phyloP scores from a whole-genome alignment of 2,113 vertebrate genomes.

The Rhagologus leucostigma region DNA sequence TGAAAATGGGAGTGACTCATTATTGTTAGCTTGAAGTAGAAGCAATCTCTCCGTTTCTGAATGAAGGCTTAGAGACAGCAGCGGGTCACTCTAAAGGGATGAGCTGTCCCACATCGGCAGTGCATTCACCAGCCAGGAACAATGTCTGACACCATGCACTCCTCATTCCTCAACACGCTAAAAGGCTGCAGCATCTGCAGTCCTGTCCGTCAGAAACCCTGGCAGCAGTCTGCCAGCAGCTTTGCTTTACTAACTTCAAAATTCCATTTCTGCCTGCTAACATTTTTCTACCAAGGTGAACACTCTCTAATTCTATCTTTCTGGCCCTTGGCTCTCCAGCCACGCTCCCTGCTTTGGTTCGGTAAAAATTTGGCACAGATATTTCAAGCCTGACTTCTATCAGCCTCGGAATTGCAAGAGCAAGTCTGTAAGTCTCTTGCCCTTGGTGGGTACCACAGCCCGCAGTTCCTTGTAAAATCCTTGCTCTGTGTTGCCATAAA shows the following conservation, averaged over 20 bases:
- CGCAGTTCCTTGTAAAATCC: background rate
- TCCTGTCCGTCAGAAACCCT: background rate
- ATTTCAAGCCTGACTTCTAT: background rate
- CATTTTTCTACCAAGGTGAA: background rate
- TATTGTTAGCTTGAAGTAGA: background rate
- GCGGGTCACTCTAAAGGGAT: fast-evolving
- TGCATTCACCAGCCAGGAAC: too few species aligned
- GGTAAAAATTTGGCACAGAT: background rate
- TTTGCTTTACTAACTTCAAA: background rate
- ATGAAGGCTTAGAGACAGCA: background rate
- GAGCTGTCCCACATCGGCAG: fast-evolving
- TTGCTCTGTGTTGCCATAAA: background rate
- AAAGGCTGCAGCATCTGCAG: background rate
- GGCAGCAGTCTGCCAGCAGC: background rate
- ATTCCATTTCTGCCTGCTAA: background rate
- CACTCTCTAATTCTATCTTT: background rate
- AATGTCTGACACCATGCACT: background rate
- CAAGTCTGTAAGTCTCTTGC: background rate
- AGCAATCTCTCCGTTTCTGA: background rate
- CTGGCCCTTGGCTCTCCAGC: background rate
- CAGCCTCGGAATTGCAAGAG: background rate
- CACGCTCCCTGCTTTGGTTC: background rate
- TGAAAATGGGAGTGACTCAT: background rate
- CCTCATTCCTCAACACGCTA: background rate
- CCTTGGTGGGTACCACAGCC: background rate